Percentiles rank a stretch among this genome's conserved stretches.
Conservation (phyloP, 2,888 invertebrate genomes). For the Stenurella melanura region DNA sequence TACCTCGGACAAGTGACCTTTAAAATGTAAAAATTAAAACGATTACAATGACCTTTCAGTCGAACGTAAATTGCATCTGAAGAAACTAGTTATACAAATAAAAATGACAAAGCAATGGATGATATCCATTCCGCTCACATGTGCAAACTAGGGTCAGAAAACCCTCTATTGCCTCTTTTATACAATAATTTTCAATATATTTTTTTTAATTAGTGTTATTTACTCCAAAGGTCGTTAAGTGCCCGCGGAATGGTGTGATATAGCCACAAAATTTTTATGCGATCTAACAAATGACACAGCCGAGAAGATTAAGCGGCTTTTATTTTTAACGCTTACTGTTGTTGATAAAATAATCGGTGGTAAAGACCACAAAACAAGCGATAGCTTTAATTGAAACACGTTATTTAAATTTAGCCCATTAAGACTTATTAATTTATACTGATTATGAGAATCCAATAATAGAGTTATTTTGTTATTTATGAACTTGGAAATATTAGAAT, state of each 20-base stretch:
- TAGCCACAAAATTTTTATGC: neutral
- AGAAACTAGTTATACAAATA: slow-evolving; percentile 64
- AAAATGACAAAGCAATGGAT: slow-evolving; percentile 51
- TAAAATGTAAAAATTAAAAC: slow-evolving; percentile 69
- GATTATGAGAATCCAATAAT: too few species aligned
- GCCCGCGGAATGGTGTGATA: neutral
- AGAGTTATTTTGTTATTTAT: too few species aligned
- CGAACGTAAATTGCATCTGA: slow-evolving; percentile 62
- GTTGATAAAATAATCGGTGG: neutral
- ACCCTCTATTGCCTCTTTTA: slow-evolving; percentile 24
- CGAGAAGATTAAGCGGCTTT: neutral
- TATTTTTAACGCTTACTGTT: neutral
- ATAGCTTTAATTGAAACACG: neutral
- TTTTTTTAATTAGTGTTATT: neutral
- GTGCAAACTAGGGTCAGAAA: slow-evolving; percentile 47
- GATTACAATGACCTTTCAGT: slow-evolving; percentile 69
- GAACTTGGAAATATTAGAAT: too few species aligned
- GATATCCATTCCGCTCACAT: slow-evolving; percentile 46
- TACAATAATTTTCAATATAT: neutral
- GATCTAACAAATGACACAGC: neutral
- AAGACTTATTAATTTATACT: too few species aligned
- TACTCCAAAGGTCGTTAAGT: neutral
- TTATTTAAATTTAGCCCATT: neutral
- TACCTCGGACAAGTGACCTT: slow-evolving; percentile 71
- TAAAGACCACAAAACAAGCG: neutral